These are phyloP conservation scores for Apteryx owenii DNA, from an alignment of 2,113 vertebrate species.

Conservation along the genomic window DNA sequence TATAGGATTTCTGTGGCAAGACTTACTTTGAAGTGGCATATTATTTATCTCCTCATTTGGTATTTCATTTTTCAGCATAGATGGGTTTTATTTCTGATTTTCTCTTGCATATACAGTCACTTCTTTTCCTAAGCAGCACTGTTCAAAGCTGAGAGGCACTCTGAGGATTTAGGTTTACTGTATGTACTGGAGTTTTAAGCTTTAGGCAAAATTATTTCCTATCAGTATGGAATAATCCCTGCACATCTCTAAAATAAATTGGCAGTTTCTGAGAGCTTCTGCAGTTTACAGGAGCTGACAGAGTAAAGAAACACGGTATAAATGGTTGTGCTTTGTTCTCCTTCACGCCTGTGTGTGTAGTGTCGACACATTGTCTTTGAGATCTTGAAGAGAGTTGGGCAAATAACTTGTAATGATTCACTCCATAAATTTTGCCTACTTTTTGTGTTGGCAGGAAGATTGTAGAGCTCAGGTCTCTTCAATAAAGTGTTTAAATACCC, in stretches of 20 bases:
- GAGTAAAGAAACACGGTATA: slow-evolving; percentile 26
- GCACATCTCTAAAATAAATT: slow-evolving; percentile 30
- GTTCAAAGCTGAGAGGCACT: slow-evolving; percentile 41
- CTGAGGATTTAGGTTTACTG: slow-evolving; percentile 45
- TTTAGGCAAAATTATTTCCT: slow-evolving; percentile 65
- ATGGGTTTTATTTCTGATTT: slow-evolving; percentile 48
- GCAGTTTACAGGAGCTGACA: neutral
- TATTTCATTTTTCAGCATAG: slow-evolving; percentile 41
- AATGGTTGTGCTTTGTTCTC: slow-evolving; percentile 20
- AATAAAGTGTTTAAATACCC: neutral
- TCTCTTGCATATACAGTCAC: slow-evolving; percentile 39
- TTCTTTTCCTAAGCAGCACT: slow-evolving; percentile 42
- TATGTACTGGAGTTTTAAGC: slow-evolving; percentile 46
- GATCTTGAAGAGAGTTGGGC: neutral
- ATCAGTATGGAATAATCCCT: slow-evolving; percentile 18
- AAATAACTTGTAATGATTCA: slow-evolving; percentile 22
- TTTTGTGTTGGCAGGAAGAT: neutral
- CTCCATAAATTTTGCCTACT: neutral
- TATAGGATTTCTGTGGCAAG: slow-evolving; percentile 55
- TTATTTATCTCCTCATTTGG: slow-evolving; percentile 62
- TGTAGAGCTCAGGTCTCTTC: neutral
- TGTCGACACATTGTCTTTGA: slow-evolving; percentile 10
- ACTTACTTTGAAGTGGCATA: slow-evolving; percentile 48
- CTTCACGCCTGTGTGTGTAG: slow-evolving; percentile 3
- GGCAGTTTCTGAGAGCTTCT: neutral